Base-by-base conservation (phyloP, 2,888 invertebrate genomes). In the Portevinia maculata region DNA sequence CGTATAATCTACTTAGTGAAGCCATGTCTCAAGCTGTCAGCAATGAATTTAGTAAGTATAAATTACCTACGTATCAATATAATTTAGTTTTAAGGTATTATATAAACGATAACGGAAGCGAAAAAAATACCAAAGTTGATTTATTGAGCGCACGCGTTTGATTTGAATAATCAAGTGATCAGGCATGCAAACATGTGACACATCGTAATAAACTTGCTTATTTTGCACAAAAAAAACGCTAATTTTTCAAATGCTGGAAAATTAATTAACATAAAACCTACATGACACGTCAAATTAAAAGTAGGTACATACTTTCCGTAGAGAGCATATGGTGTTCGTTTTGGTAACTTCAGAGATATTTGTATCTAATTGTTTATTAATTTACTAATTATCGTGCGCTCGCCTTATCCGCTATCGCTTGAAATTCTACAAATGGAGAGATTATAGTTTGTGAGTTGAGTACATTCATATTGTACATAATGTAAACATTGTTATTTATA, bases 1-100 rank as follows among this genome's bases (percentile, higher is more conserved):
- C 91, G 37, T 91, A 91, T 84, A 91, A 92, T 84, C 88, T 92
- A 67, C 88, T 93, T 74, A 92, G 92, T 86, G 92, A 93, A 88
- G 92, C 93, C 84, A 91, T 93, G 89, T 92, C 92, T 46, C 91
- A 92, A 87, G 93, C 92, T 24, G 92, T 93, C 75, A 92, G 92
- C 85, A 92, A 92, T 86, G 93, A 93, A 88, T 90, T 91, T 85
- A 92, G 93, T 92, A 89, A 91, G 92, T 91, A 76, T 60, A n/a
- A n/a, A n/a, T n/a, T n/a, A n/a, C n/a, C n/a, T 39, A 79, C 46
- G 4, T 39, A 9, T 50, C 11, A 46, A 13, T 39, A 34, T 39
- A 11, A 17, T 19, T 15, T 11, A 64, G 8, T 5, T 1, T n/a
- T 15, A 15, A 30, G n/a, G 24, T 32, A 32, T 15, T 13, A 7